phyloP scores from a whole-genome alignment of 1,140 invertebrate species.

The Halotydeus destructor region DNA sequence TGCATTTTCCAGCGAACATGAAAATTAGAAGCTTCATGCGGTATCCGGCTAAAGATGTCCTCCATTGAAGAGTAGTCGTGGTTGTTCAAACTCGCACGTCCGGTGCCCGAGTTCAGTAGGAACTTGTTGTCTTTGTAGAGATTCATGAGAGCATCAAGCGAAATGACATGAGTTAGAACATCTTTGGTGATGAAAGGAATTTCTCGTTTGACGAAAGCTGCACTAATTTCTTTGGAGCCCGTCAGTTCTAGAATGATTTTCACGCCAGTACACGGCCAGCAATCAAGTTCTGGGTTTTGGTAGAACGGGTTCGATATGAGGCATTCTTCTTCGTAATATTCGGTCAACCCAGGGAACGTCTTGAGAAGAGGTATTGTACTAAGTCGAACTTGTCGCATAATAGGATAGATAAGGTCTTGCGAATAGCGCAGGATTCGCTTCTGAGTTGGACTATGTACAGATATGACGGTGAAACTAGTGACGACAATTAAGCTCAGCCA shows the following conservation, averaged over 20 bases:
- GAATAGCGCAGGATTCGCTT: slow-evolving; percentile 35
- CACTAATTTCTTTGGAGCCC: slow-evolving; percentile 20
- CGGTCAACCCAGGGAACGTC: slow-evolving; percentile 28
- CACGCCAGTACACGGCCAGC: slow-evolving; percentile 46
- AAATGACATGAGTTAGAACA: slow-evolving; percentile 7
- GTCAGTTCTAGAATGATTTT: slow-evolving; percentile 33
- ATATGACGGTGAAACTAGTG: slow-evolving; percentile 20
- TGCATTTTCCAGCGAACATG: slow-evolving; percentile 39
- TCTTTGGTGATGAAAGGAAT: slow-evolving; percentile 26
- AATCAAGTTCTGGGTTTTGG: slow-evolving; percentile 43
- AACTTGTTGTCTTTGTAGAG: neutral
- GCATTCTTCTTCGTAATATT: slow-evolving; percentile 54
- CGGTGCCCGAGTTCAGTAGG: neutral
- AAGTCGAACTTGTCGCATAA: slow-evolving; percentile 34
- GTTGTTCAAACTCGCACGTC: slow-evolving; percentile 8
- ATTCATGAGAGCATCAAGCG: neutral
- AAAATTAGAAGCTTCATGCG: no score
- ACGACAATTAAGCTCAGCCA: no score
- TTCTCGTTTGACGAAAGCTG: slow-evolving; percentile 23
- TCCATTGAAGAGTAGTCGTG: neutral
- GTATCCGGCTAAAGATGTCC: neutral
- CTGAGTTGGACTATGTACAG: slow-evolving; percentile 28
- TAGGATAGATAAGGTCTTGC: slow-evolving; percentile 45
- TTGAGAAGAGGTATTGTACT: slow-evolving; percentile 37
- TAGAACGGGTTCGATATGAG: slow-evolving; percentile 51